Percentiles rank a stretch among this genome's conserved stretches.
Conservation (phyloP, 1,140 invertebrate species). For the Hyphantria cunea region DNA sequence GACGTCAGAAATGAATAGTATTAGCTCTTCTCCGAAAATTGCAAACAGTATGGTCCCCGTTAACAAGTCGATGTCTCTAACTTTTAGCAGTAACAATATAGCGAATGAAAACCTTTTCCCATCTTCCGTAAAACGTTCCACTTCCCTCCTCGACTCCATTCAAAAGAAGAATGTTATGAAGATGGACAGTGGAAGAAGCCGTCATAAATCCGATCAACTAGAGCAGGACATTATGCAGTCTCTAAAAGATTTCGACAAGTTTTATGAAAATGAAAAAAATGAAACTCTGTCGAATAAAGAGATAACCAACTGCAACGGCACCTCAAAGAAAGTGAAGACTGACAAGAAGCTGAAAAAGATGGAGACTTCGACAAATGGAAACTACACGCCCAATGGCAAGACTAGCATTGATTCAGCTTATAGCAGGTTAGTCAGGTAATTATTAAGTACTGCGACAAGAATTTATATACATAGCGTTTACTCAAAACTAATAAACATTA, state of each 20-base stretch:
- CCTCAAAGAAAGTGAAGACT: conserved; percentile 58
- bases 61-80: conserved; percentile 80
- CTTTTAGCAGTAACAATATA: conserved; percentile 81
- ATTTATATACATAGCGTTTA: neutral
- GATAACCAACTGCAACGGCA: conserved; percentile 45
- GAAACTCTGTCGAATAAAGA: conserved; percentile 56
- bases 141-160: conserved; percentile 76
- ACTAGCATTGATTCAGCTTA: conserved; percentile 76
- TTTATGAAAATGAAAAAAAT: conserved; percentile 69
- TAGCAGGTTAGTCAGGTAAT: conserved; percentile 82
- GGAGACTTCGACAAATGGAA: conserved; percentile 56
- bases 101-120: conserved; percentile 73
- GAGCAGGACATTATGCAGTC: conserved; percentile 81
- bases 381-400: conserved; percentile 67
- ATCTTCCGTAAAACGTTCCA: conserved; percentile 77
- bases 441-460: conserved; percentile 12
- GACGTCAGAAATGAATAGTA: conserved; percentile 55
- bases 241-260: conserved; percentile 78
- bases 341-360: conserved; percentile 56
- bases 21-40: conserved; percentile 59
- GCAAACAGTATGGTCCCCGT: conserved; percentile 71
- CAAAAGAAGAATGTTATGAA: conserved; percentile 67
- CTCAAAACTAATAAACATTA: neutral
- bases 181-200: conserved; percentile 53
- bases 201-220: conserved; percentile 70